A percentile compares a stretch with the other conserved stretches of the same genome.
phyloP scores from a whole-genome alignment of 2,888 invertebrate species.

The Uropetala carovei region DNA sequence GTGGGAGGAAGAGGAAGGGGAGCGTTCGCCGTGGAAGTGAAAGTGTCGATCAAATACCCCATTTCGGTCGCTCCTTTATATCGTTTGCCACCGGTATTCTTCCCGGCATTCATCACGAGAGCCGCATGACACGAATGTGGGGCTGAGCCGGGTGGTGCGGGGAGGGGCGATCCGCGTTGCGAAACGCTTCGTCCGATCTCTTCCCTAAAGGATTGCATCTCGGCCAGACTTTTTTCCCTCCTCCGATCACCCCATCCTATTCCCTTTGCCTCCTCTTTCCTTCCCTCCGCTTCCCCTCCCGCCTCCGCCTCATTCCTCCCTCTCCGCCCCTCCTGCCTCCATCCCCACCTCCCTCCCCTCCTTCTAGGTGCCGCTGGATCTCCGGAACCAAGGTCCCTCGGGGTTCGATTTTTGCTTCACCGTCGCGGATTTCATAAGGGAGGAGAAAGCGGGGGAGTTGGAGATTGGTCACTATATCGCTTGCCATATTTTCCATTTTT shows the following conservation, averaged over 20 bases:
- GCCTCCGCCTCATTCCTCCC: not conserved
- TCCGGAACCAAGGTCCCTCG: conserved; percentile 16
- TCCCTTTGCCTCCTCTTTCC: not conserved
- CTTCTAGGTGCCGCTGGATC: not conserved
- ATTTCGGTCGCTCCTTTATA: conserved; percentile 28
- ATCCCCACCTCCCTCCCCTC: not conserved
- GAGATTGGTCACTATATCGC: conserved; percentile 1
- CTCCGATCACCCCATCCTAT: not conserved
- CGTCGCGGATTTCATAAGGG: conserved; percentile 12
- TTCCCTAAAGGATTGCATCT: conserved; percentile 35
- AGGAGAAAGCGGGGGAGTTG: not conserved
- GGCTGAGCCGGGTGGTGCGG: not conserved
- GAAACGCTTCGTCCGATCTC: not conserved
- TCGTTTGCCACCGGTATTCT: conserved; percentile 23
- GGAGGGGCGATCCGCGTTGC: not conserved
- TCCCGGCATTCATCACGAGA: not conserved
- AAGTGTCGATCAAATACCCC: conserved; percentile 24
- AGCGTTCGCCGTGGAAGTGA: not conserved
- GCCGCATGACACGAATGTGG: conserved; percentile 32
- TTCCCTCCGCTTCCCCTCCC: not conserved
- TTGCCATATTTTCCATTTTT: not conserved
- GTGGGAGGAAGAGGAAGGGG: not conserved
- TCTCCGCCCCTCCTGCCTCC: not conserved
- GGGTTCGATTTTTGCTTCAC: not conserved
- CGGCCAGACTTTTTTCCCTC: conserved; percentile 3